Evolutionary conservation across 2,797 vertebrate genomes (phyloP), one percentile per base, ranked within the genome.

Genomic region (Alauda arvensis): DNA sequence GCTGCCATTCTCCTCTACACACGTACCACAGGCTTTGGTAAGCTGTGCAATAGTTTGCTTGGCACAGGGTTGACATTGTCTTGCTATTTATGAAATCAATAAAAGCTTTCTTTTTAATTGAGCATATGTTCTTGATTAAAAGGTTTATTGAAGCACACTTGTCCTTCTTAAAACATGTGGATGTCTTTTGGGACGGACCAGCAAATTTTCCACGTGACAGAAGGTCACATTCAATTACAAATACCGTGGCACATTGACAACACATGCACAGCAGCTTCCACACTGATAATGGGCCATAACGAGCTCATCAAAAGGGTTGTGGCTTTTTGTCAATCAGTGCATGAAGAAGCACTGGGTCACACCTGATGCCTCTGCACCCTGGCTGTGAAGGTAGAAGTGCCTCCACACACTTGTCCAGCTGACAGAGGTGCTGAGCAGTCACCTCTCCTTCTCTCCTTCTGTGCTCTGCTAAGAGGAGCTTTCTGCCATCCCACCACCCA

Each of bases 91-190:
- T 61, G 55, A 94, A 93, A 80, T 83, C 68, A 86, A 66, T 82
- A 82, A 84, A 93, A 77, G 69, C 71, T 89, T 92, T 82, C 93
- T 95, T 94, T 81, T 94, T 91, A 88, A 53, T 68, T 80, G 48
- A 75, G 72, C 89, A 83, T 59, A 18, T 93, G 94, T 85, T 82
- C 29, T 82, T 86, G 51, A 34, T 94, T 94, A 89, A 89, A 94
- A 89, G 83, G 53, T 93, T 94, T 94, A 65, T 59, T 89, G 91
- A 94, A 94, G 48, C 21, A 56, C 43, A 89, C 75, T 91, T 20
- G 1, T 87, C 77, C 68, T 59, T 88, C 72, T n/a, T 51, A 62
- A 94, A 91, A 93, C 78, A 84, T 86, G 81, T 88, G 85, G 62
- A 62, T 71, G n/a, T 46, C 81, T 92, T 93, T 79, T 88, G 88